Base-by-base conservation (phyloP, 2,888 invertebrate genomes). In the Stenodema calcarata region DNA sequence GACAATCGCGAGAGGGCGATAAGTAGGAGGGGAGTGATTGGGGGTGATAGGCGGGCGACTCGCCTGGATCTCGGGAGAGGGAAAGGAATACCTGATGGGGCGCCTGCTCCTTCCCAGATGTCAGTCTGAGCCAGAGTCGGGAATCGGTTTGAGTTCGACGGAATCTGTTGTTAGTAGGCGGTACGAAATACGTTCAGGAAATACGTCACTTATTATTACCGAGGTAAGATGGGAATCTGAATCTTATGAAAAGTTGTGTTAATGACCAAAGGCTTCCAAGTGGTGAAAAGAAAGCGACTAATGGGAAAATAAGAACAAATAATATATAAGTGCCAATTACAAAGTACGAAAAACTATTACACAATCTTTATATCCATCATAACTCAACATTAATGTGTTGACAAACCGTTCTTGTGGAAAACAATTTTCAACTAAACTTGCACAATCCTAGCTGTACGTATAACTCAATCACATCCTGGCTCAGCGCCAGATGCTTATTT, bases 21-120 rank as follows among this genome's bases (percentile, higher is more conserved):
- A 18, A 18, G 18, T 0, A 9, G 62, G n/a, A 18, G 23, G 62
- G 18, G 12, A 7, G 35, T 7, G 35, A 35, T 35, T 1, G 62
- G 62, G 23, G 62, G 62, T 23, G 18, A 62, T 62, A 23, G 23
- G 62, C 23, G 62, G 50, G 73, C 27, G 35, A 28, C 73, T 14
- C 73, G 28, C 28, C 28, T 30, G 18, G 16, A 14, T 16, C n/a
- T 2, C 28, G 30, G 28, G 70, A 30, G 73, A 30, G 73, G 73
- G 41, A 35, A 70, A 35, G 70, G 28, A 73, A 73, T 30, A 73
- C 73, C 73, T 73, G 73, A 35, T 41, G 35, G 30, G 73, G 16
- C 27, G 70, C 70, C 70, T 73, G 30, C 73, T 16, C 73, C 35
- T 73, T 73, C 73, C 73, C 73, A 73, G 73, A 73, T 35, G 73